Percentiles rank a stretch among this genome's conserved stretches.
phyloP scores from a whole-genome alignment of 2,113 vertebrate genomes.

The Calyptomena viridis region DNA sequence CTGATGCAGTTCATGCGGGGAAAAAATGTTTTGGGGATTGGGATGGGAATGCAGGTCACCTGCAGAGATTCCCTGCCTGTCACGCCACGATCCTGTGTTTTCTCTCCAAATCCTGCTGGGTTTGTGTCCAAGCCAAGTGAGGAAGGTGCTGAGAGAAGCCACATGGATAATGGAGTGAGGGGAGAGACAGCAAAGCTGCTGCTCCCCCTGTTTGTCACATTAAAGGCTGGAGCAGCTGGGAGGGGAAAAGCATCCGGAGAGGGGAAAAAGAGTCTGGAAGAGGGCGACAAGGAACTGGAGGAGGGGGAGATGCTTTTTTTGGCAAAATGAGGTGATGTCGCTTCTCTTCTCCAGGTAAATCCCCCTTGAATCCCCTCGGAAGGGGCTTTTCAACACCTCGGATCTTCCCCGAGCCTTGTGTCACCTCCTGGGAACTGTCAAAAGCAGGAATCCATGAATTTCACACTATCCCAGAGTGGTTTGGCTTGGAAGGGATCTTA shows the following conservation, averaged over 20 bases:
- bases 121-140: not conserved
- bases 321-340: not conserved
- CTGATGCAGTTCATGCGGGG: not conserved
- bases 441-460: not conserved
- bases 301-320: not conserved
- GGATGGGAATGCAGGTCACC: not conserved
- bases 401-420: not conserved
- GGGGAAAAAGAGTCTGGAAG: not conserved
- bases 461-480: not conserved
- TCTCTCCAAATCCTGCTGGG: not conserved
- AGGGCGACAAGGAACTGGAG: not conserved
- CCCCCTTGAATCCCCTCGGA: not conserved
- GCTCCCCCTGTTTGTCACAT: accelerated
- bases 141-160: not conserved
- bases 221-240: not conserved
- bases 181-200: not conserved
- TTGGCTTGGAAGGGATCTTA: not conserved
- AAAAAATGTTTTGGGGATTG: accelerated
- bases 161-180: not conserved
- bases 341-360: not conserved
- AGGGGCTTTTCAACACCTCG: not conserved
- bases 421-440: not conserved
- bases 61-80: not conserved
- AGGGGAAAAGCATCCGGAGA: not conserved
- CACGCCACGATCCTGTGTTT: accelerated